These are phyloP conservation scores for Zele albiditarsus DNA, from an alignment of 2,888 invertebrate species.

Conservation along the genomic window DNA sequence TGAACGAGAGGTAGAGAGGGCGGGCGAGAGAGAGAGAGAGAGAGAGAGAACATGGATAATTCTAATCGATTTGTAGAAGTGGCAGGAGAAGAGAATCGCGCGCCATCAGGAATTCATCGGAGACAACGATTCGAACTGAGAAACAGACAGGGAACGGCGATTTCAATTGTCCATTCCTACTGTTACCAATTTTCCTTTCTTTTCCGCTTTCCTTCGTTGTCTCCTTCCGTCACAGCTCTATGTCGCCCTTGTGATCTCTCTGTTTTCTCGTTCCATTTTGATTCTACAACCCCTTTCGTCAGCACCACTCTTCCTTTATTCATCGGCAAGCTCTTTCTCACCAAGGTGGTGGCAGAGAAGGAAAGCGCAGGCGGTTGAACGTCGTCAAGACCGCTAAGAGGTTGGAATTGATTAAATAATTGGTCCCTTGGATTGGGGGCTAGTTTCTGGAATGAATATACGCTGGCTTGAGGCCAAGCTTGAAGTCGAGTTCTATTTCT, in stretches of 20 bases:
- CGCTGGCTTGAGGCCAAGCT: slow-evolving; percentile 65
- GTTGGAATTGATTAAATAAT: slow-evolving; percentile 73
- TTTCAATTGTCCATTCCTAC: slow-evolving; percentile 66
- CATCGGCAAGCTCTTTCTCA: not conserved
- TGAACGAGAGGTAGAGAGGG: not conserved
- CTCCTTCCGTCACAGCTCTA: too few species aligned
- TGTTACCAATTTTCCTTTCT: slow-evolving; percentile 15
- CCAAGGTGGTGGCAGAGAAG: slow-evolving; percentile 10
- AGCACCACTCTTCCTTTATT: slow-evolving; percentile 48
- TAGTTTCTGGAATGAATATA: slow-evolving; percentile 71
- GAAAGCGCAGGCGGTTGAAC: slow-evolving; percentile 13
- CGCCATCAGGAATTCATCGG: slow-evolving; percentile 45
- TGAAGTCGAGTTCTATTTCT: slow-evolving; percentile 35
- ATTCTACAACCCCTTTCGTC: slow-evolving; percentile 53
- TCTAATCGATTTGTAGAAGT: slow-evolving; percentile 43
- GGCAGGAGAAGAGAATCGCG: slow-evolving; percentile 36
- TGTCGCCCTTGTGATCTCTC: slow-evolving; percentile 17
- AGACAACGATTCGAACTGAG: slow-evolving; percentile 52
- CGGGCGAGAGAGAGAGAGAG: not conserved
- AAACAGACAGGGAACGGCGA: slow-evolving; percentile 55
- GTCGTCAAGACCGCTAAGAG: slow-evolving; percentile 66
- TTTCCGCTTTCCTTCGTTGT: not conserved
- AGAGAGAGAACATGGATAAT: slow-evolving; percentile 36
- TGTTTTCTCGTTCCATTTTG: slow-evolving; percentile 42
- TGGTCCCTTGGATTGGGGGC: slow-evolving; percentile 71